phyloP scores from a whole-genome alignment of 2,113 vertebrate species.

The Myanophis thanlyinensis region DNA sequence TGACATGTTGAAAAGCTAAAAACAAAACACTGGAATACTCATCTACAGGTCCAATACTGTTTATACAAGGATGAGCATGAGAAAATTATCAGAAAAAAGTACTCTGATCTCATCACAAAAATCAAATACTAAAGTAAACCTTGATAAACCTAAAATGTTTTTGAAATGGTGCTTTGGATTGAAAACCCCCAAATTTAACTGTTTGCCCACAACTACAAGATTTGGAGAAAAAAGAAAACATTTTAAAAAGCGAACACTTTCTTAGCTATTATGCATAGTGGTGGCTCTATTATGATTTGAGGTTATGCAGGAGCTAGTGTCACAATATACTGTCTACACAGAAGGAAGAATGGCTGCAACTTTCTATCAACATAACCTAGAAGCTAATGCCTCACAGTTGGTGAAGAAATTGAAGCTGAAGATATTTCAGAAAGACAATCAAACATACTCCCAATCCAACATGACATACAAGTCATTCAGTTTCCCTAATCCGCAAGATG shows the following conservation, averaged over 20 bases:
- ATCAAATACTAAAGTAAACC: neutral
- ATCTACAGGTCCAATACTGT: neutral
- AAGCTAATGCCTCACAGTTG: neutral
- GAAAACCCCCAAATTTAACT: neutral
- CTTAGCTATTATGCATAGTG: neutral
- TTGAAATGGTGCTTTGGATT: neutral
- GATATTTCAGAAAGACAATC: neutral
- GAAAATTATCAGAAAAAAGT: neutral
- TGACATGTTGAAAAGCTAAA: neutral
- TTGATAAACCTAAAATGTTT: neutral
- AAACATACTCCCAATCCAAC: neutral
- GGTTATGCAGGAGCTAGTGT: neutral
- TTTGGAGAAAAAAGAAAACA: neutral
- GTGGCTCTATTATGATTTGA: neutral
- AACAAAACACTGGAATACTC: neutral
- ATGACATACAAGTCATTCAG: neutral
- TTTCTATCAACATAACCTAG: neutral
- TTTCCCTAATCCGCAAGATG: neutral
- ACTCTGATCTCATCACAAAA: neutral
- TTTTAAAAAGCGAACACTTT: neutral
- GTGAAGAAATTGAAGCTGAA: neutral
- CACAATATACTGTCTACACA: neutral
- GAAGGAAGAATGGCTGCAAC: neutral
- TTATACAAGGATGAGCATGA: neutral
- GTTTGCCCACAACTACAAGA: neutral